Base-by-base conservation (phyloP, 2,113 vertebrate genomes). In the Larimichthys crocea region DNA sequence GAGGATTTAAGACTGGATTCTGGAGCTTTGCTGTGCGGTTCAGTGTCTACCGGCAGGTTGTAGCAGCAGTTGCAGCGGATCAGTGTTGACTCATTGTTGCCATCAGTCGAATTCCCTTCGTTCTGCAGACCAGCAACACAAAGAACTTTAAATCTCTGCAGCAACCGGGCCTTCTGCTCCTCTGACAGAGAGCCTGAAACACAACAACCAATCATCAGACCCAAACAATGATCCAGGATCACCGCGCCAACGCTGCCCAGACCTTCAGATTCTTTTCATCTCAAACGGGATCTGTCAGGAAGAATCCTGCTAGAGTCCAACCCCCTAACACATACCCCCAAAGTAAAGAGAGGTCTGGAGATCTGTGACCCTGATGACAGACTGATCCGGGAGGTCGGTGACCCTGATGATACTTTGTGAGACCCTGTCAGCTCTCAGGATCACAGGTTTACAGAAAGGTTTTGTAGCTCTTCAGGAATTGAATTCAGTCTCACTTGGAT, bases 61-160 rank as follows among this genome's bases (percentile, higher is more conserved):
- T 98, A 99, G 91, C 97, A 97, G 94, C 97, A 99, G 91, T 99
- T 97, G 88, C 96, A 97, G 82, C 98, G 96, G 74, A 98, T 96
- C 79, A 96, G 94, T 12, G 93, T 94, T 6, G 96, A 96, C 73
- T 97, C 96, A 74, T 94, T 96, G 83, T 92, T 96, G 24, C 40
- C 22, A 65, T 98, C 96, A 62, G 82, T 96, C 85, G 96, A 96
- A 24, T 96, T 96, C 60, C 96, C 97, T 89, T 98, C 97, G 66
- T 96, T 95, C 80, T 97, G 96, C 53, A 99, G 94, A 68, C 98
- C 98, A 62, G 97, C 72, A 0, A 95, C 94, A 86, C 96, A 97
- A 89, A 99, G 93, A 86, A 96, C 96, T 94, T 97, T 97, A 88
- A 98, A 99, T 91, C 96, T 97, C 89, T 99, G 97, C 92, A 99